Percentiles rank a stretch among this genome's conserved stretches.
Conservation (phyloP, 92 coral and sea anemone genomes). For the Porites evermanni region DNA sequence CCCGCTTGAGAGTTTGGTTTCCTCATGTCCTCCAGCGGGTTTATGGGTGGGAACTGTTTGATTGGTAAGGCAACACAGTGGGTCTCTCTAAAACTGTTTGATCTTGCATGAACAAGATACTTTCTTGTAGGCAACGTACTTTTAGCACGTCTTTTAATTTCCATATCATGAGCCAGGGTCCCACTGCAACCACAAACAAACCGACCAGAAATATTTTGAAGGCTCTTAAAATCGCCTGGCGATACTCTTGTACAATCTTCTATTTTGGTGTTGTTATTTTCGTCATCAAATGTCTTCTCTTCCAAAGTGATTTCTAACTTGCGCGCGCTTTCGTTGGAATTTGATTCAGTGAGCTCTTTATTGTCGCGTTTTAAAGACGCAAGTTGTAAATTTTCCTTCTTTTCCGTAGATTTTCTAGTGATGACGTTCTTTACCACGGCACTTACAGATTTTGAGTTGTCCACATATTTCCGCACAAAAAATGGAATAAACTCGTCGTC, state of each 20-base stretch:
- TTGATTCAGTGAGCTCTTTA: neutral
- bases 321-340: neutral
- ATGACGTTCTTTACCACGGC: neutral
- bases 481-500: constrained; percentile 46
- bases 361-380: neutral
- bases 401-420: neutral
- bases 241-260: neutral
- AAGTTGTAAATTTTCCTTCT: neutral
- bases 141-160: neutral
- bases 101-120: neutral
- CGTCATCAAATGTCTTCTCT: neutral
- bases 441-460: constrained; percentile 2
- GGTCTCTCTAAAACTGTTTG: constrained; percentile 9
- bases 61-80: constrained; percentile 51
- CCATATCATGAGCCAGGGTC: neutral
- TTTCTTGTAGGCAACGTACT: neutral
- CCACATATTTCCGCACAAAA: constrained; percentile 64
- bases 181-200: constrained; percentile 11
- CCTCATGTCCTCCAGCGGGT: constrained; percentile 56
- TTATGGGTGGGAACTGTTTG: constrained; percentile 77
- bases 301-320: neutral
- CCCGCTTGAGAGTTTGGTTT: neutral
- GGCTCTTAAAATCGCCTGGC: neutral
- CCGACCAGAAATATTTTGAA: neutral
- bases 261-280: neutral